phyloP scores from a whole-genome alignment of 2,113 vertebrate genomes.

The Chloebia gouldiae region DNA sequence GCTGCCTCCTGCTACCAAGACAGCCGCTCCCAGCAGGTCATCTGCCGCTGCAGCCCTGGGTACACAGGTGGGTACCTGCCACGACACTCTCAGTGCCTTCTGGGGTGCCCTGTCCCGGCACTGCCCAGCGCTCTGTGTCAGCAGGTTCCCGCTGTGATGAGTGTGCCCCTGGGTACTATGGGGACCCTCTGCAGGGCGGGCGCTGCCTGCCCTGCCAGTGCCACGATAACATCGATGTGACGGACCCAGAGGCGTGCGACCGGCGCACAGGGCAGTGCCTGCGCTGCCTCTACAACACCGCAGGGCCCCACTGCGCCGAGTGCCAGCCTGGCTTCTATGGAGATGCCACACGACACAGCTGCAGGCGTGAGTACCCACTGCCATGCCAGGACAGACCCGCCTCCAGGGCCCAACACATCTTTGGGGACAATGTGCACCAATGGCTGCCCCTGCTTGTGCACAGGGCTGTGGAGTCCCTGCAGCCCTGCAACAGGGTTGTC shows the following conservation, averaged over 20 bases:
- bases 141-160: constrained; percentile 88
- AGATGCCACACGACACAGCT: constrained; percentile 85
- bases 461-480: neutral
- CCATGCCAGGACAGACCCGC: neutral
- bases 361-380: constrained; percentile 83
- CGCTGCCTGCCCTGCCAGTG: constrained; percentile 89
- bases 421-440: rapidly evolving
- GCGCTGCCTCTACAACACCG: constrained; percentile 90
- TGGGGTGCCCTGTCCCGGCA: rapidly evolving
- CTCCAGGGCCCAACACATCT: rapidly evolving
- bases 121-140: neutral
- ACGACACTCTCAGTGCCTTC: rapidly evolving
- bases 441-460: neutral
- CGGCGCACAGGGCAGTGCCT: constrained; percentile 83
- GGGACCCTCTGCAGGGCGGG: constrained; percentile 88
- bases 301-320: constrained; percentile 82
- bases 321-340: constrained; percentile 88
- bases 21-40: constrained; percentile 80
- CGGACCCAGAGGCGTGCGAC: constrained; percentile 83
- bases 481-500: neutral
- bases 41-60: constrained; percentile 91
- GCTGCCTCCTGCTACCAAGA: constrained; percentile 93
- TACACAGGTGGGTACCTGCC: constrained; percentile 82
- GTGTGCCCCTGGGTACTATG: constrained; percentile 92
- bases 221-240: constrained; percentile 89